Evolutionary conservation across 2,113 vertebrate species (phyloP).

Genomic region (Struthio camelus): DNA sequence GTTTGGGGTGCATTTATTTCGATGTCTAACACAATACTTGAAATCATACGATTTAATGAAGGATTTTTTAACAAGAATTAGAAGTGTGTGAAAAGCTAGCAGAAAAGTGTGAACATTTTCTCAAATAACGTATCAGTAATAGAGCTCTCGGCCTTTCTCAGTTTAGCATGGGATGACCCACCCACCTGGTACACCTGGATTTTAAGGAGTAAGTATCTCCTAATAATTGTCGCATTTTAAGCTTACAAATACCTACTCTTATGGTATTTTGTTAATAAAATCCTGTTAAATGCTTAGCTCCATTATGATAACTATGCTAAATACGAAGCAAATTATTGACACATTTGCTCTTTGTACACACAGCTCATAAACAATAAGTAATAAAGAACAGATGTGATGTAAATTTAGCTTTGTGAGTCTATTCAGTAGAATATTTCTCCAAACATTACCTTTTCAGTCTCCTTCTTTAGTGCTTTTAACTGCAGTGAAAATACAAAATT

Average conservation of each 20-base stretch:
- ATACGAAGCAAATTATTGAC: slow-evolving; percentile 36
- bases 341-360: slow-evolving; percentile 18
- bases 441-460: slow-evolving; percentile 18
- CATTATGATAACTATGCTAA: not conserved
- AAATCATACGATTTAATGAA: slow-evolving; percentile 67
- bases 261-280: not conserved
- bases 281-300: not conserved
- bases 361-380: slow-evolving; percentile 39
- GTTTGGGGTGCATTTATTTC: slow-evolving; percentile 35
- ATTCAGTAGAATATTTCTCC: slow-evolving; percentile 28
- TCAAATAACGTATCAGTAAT: not conserved
- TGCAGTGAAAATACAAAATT: slow-evolving; percentile 44
- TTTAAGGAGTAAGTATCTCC: slow-evolving; percentile 21
- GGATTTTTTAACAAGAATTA: slow-evolving; percentile 47
- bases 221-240: slow-evolving; percentile 40
- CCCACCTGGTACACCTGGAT: not conserved
- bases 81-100: slow-evolving; percentile 36
- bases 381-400: slow-evolving; percentile 47
- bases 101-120: not conserved
- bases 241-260: not conserved
- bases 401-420: slow-evolving; percentile 31
- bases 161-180: not conserved
- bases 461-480: slow-evolving; percentile 17
- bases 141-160: not conserved
- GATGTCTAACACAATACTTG: slow-evolving; percentile 38